phyloP scores from a whole-genome alignment of 2,113 vertebrate species.

The Scalopus aquaticus region DNA sequence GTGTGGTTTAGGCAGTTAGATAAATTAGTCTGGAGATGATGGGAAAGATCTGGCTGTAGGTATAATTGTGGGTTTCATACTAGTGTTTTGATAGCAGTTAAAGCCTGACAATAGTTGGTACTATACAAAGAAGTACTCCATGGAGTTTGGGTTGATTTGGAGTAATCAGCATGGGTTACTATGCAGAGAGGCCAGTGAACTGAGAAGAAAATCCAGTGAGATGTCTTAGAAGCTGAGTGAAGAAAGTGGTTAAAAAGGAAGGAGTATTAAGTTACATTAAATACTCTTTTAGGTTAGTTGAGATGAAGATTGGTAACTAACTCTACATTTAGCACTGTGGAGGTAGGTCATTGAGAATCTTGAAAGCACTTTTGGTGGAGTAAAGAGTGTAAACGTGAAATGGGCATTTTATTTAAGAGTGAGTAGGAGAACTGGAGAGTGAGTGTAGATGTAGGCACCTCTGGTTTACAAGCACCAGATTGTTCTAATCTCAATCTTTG shows the following conservation, averaged over 20 bases:
- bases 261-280: background rate
- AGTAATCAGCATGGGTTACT: background rate
- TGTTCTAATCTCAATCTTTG: background rate
- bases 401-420: background rate
- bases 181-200: background rate
- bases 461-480: background rate
- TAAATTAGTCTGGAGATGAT: background rate
- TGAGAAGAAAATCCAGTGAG: background rate
- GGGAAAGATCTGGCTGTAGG: background rate
- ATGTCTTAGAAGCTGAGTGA: background rate
- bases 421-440: background rate
- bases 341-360: background rate
- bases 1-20: background rate
- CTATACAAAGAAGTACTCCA: background rate
- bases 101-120: background rate
- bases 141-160: background rate
- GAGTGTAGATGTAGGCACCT: background rate
- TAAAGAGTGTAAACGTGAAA: background rate
- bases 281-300: background rate
- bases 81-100: constrained; percentile 5
- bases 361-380: background rate
- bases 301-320: background rate
- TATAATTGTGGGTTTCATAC: background rate
- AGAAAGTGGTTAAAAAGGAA: background rate
- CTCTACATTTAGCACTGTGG: background rate